Evolutionary conservation across 2,113 vertebrate genomes (phyloP).

Genomic region (Taxidea taxus): DNA sequence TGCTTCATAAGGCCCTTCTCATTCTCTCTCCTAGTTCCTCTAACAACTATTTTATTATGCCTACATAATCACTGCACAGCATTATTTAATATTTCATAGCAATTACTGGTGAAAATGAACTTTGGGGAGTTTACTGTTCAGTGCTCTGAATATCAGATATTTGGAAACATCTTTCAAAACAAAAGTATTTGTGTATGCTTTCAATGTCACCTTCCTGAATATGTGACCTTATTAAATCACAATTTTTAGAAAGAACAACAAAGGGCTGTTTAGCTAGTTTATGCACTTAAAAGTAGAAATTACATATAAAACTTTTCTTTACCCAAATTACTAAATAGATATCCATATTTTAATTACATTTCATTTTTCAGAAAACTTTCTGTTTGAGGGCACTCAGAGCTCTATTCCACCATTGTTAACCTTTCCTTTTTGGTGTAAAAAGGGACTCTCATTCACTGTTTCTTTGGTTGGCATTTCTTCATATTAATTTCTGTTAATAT

Average conservation of each 20-base stretch:
- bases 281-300: not conserved
- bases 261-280: not conserved
- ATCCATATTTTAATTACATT: not conserved
- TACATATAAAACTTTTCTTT: not conserved
- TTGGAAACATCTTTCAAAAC: not conserved
- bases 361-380: not conserved
- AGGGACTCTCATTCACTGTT: not conserved
- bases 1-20: not conserved
- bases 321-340: not conserved
- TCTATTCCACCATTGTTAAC: not conserved
- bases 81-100: conserved; percentile 44
- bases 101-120: not conserved
- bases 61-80: not conserved
- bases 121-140: not conserved
- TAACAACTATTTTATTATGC: not conserved
- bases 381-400: not conserved
- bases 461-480: not conserved
- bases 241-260: not conserved
- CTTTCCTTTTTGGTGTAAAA: not conserved
- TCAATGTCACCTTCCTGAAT: not conserved
- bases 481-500: not conserved
- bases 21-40: not conserved
- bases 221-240: not conserved
- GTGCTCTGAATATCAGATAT: not conserved
- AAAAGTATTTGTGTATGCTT: not conserved